Conservation (phyloP, 2,888 invertebrate species). For the Cordilura impudica region DNA sequence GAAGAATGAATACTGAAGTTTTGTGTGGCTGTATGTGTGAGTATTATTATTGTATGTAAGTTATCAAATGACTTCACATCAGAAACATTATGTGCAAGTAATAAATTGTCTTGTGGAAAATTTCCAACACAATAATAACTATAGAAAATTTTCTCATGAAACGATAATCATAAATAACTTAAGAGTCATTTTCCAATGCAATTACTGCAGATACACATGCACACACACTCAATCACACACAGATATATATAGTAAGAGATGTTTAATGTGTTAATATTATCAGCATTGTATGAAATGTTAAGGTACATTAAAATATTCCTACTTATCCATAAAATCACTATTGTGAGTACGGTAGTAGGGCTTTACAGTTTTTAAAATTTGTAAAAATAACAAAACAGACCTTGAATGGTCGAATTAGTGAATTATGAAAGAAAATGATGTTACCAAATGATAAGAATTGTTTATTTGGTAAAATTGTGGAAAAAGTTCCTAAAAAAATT, state of each 20-base stretch:
- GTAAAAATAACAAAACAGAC: too few species aligned
- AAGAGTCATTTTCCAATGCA: slow-evolving; percentile 57
- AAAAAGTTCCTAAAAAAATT: too few species aligned
- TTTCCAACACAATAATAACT: slow-evolving; percentile 28
- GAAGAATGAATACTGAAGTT: not conserved
- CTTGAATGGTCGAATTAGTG: too few species aligned
- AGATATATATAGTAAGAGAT: not conserved
- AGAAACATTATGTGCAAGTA: slow-evolving; percentile 13
- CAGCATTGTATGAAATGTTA: too few species aligned
- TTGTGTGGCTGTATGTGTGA: not conserved
- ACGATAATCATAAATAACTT: slow-evolving; percentile 58
- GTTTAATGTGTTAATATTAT: not conserved
- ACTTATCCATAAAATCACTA: too few species aligned
- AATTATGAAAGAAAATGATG: too few species aligned
- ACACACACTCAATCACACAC: not conserved
- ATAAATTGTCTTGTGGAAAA: slow-evolving; percentile 18
- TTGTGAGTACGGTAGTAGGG: too few species aligned
- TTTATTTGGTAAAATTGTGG: too few species aligned
- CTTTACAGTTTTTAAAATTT: too few species aligned
- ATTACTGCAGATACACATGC: slow-evolving; percentile 20
- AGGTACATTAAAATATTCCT: too few species aligned
- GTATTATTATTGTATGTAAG: not conserved
- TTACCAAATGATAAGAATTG: too few species aligned
- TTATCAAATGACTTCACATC: not conserved
- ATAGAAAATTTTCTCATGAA: slow-evolving; percentile 39